A percentile compares a stretch with the other conserved stretches of the same genome.
Evolutionary conservation across 2,888 invertebrate genomes (phyloP).

Genomic region (Rhaphigaster nebulosa): DNA sequence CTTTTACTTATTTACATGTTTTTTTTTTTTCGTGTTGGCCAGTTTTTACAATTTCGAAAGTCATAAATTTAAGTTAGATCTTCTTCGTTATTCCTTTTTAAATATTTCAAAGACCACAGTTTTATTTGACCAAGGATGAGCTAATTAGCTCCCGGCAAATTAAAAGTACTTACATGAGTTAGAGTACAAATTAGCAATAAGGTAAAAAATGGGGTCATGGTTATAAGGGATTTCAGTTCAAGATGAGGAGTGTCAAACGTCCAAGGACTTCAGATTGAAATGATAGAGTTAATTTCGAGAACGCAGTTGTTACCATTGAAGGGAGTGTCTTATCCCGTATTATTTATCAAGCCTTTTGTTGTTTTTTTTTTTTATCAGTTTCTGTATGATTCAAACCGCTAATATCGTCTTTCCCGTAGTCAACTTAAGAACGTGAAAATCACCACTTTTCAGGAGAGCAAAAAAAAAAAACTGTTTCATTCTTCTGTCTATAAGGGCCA

Average conservation of each 20-base stretch:
- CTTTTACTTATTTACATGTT: too few species aligned
- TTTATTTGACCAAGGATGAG: not conserved
- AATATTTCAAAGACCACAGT: not conserved
- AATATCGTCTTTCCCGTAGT: too few species aligned
- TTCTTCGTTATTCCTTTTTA: not conserved
- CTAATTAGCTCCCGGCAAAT: not conserved
- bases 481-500: too few species aligned
- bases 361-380: too few species aligned
- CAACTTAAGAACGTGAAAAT: too few species aligned
- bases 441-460: too few species aligned
- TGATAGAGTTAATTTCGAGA: not conserved
- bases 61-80: too few species aligned
- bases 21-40: too few species aligned
- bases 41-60: too few species aligned
- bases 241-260: slow-evolving; percentile 7
- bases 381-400: not conserved
- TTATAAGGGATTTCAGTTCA: not conserved
- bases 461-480: too few species aligned
- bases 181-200: not conserved
- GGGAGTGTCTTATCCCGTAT: not conserved
- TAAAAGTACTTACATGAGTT: not conserved
- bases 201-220: not conserved
- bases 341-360: not conserved
- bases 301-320: not conserved
- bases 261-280: slow-evolving; percentile 15